phyloP scores from a whole-genome alignment of 2,888 invertebrate genomes.

The Scrobipalpa costella region DNA sequence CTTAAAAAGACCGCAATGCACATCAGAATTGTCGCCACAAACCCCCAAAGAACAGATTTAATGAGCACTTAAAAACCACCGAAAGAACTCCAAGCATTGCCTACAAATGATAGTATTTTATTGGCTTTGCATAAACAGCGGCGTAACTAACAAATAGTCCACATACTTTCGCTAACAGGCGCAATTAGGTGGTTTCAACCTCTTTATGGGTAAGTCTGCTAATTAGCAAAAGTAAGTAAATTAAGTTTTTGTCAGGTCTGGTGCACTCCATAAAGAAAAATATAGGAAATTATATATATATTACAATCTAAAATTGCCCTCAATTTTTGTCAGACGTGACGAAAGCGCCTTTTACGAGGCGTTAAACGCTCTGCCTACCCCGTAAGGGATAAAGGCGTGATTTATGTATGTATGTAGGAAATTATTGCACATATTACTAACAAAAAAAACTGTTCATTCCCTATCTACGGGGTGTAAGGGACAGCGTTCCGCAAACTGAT shows the following conservation, averaged over 20 bases:
- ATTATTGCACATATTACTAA: too few species aligned
- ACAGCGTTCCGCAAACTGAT: too few species aligned
- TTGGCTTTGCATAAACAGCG: constrained; percentile 25
- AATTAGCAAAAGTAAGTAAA: not conserved
- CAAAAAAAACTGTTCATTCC: too few species aligned
- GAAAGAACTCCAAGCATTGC: constrained; percentile 23
- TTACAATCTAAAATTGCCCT: too few species aligned
- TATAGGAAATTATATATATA: too few species aligned
- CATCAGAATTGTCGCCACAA: not conserved
- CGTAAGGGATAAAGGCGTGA: too few species aligned
- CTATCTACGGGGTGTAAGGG: too few species aligned
- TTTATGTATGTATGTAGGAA: too few species aligned
- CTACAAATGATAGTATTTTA: constrained; percentile 33
- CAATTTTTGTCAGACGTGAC: too few species aligned
- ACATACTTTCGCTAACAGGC: constrained; percentile 29
- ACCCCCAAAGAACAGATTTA: constrained; percentile 1
- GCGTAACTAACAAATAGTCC: constrained; percentile 31
- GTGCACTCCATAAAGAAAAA: not conserved
- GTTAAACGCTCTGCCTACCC: too few species aligned
- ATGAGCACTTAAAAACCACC: constrained; percentile 5
- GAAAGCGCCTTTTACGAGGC: too few species aligned
- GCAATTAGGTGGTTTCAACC: constrained; percentile 14
- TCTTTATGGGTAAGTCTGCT: not conserved
- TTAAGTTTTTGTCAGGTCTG: not conserved
- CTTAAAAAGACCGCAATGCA: not conserved